Percentiles rank a stretch among this genome's conserved stretches.
These are phyloP conservation scores for Gopherus evgoodei DNA, from an alignment of 2,113 vertebrate genomes.

Conservation along the genomic window DNA sequence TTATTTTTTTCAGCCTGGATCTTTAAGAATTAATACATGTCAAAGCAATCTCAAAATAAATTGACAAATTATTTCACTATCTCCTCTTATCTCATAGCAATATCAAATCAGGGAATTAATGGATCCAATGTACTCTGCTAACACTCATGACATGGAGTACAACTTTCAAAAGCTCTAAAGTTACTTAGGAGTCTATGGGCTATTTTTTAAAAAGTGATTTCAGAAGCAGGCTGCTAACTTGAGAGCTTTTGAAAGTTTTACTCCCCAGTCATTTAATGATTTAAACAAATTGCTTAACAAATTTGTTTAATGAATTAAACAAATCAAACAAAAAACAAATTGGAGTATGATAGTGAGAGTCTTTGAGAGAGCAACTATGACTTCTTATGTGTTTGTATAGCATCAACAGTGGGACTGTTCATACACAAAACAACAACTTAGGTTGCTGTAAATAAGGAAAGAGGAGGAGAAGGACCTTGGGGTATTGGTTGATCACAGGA, in stretches of 20 bases:
- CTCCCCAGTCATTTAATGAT: background rate
- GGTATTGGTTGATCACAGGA: too few species aligned
- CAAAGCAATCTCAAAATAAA: conserved; percentile 37
- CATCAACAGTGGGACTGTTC: background rate
- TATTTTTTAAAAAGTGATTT: background rate
- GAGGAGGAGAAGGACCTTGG: too few species aligned
- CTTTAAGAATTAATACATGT: background rate
- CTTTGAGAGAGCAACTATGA: background rate
- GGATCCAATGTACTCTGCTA: background rate
- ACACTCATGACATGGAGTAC: background rate
- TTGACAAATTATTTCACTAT: background rate
- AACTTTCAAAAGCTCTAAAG: background rate
- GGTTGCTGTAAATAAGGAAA: background rate
- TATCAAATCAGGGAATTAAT: background rate
- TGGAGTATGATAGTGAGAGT: background rate
- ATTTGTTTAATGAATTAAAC: background rate
- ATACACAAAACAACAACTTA: background rate
- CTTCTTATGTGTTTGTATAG: background rate
- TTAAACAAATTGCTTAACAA: background rate
- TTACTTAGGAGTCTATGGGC: background rate
- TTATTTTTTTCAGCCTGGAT: background rate
- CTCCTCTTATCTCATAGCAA: background rate
- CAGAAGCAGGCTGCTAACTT: background rate
- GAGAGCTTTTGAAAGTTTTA: background rate
- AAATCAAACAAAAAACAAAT: background rate